Percentiles rank a stretch among this genome's conserved stretches.
Evolutionary conservation across 2,797 vertebrate species (phyloP).

Genomic region (Lacerta viridis): DNA sequence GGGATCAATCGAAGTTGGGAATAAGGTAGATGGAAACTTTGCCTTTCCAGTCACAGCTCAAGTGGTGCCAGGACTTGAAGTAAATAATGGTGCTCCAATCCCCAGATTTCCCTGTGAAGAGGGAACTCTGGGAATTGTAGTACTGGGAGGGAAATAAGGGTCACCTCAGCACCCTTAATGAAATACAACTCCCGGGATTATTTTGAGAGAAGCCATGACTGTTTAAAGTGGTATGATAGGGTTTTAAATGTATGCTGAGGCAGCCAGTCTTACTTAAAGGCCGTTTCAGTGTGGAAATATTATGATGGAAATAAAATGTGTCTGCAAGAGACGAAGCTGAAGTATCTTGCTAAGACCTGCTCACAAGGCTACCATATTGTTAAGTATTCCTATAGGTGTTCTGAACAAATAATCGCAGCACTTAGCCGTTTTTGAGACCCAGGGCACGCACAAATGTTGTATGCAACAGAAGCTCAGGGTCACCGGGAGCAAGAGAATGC

Average conservation of each 20-base stretch:
- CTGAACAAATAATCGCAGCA: not conserved
- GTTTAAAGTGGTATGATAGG: no score
- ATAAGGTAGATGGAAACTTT: not conserved
- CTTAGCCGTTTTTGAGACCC: not conserved
- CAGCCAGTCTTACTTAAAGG: no score
- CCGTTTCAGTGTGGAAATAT: not conserved
- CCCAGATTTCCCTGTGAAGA: no score
- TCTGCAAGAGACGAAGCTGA: not conserved
- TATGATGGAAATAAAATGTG: not conserved
- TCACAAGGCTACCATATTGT: not conserved
- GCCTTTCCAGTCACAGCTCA: no score
- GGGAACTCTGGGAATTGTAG: no score
- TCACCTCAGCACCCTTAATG: no score
- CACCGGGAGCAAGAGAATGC: not conserved
- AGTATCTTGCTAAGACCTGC: rapidly evolving
- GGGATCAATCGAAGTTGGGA: not conserved
- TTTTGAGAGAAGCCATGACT: no score
- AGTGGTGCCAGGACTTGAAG: no score
- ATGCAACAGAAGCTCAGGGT: not conserved
- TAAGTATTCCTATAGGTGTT: not conserved
- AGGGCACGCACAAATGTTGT: not conserved
- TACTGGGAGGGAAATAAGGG: no score
- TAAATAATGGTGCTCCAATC: no score
- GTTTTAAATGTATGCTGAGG: no score
- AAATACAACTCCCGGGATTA: no score